Conservation (phyloP, 2,888 invertebrate genomes). For the Diadromus collaris region DNA sequence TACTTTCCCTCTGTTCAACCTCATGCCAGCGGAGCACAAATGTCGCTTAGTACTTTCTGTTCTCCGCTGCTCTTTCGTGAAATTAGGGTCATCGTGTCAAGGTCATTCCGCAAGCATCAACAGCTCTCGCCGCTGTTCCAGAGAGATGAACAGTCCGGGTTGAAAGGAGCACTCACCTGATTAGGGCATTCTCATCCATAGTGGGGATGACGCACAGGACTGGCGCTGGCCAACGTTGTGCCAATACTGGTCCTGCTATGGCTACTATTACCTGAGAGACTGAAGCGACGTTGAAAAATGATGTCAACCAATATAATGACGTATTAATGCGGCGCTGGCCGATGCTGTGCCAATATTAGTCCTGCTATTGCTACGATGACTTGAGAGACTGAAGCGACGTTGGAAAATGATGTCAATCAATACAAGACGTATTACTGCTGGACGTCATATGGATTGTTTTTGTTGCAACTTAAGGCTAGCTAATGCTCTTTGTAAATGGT, state of each 20-base stretch:
- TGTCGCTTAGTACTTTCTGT: background rate
- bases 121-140: constrained; percentile 15
- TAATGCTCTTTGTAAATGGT: too few relatives aligned
- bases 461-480: too few relatives aligned
- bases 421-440: background rate
- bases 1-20: background rate
- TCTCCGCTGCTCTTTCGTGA: constrained; percentile 2
- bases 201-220: too few relatives aligned
- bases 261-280: background rate
- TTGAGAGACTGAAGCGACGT: background rate
- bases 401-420: background rate
- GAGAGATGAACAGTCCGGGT: constrained; percentile 11
- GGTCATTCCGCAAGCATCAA: constrained; percentile 34
- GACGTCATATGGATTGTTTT: background rate
- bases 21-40: background rate
- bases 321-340: background rate
- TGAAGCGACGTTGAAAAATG: background rate
- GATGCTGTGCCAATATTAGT: too few relatives aligned
- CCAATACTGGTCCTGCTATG: background rate
- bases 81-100: constrained; percentile 56
- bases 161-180: constrained; percentile 55
- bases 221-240: too few relatives aligned
- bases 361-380: background rate
- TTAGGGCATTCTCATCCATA: constrained; percentile 35
- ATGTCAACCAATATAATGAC: background rate